Percentiles rank a stretch among this genome's conserved stretches.
Conservation (phyloP, 2,797 vertebrate species). For the Columba guinea region DNA sequence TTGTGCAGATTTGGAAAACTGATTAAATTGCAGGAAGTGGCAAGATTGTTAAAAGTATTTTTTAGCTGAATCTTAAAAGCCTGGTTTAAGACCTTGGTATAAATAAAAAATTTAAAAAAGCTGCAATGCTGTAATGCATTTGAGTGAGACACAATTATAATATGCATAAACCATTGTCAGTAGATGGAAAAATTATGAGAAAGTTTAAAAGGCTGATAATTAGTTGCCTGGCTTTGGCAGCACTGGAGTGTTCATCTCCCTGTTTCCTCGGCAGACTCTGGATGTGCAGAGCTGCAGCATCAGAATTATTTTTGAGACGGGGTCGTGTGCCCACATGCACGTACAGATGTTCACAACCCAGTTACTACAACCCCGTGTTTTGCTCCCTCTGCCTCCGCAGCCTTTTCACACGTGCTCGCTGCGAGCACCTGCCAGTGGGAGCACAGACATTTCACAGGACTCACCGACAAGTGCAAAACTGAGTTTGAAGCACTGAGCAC, state of each 20-base stretch:
- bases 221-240: constrained; percentile 52
- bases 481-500: too few species aligned
- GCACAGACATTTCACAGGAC: too few species aligned
- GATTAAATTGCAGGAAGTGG: constrained; percentile 42
- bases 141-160: constrained; percentile 39
- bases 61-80: constrained; percentile 45
- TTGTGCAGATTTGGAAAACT: constrained; percentile 26
- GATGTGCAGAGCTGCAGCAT: not conserved
- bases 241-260: not conserved
- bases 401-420: constrained; percentile 22
- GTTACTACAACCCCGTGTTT: not conserved
- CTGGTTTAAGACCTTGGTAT: constrained; percentile 8
- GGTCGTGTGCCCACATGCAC: not conserved
- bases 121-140: not conserved
- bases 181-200: constrained; percentile 40
- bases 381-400: not conserved
- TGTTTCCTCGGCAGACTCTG: constrained; percentile 1
- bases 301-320: not conserved
- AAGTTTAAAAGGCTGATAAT: constrained; percentile 62
- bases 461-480: too few species aligned
- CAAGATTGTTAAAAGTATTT: constrained; percentile 48
- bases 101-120: not conserved
- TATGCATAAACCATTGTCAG: constrained; percentile 45
- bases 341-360: not conserved
- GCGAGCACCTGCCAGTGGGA: too few species aligned